Conservation (phyloP, 2,797 vertebrate genomes). For the Varecia variegata region DNA sequence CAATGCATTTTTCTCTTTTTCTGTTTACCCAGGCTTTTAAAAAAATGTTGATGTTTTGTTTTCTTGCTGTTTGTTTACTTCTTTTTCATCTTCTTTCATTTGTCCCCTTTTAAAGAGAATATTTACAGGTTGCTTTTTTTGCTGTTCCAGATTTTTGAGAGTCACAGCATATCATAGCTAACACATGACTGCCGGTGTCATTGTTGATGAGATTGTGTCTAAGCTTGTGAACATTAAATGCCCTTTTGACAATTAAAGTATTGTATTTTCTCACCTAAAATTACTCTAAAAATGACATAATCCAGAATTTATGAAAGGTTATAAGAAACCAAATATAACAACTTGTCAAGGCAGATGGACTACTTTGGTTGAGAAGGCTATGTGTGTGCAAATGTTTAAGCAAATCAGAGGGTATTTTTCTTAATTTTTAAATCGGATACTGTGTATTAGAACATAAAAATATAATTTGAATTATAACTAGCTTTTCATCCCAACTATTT, state of each 20-base stretch:
- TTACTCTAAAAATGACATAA: conserved; percentile 72
- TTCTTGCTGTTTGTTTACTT: neutral
- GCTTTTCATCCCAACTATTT: conserved; percentile 61
- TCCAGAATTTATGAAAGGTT: conserved; percentile 80
- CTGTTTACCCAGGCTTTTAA: conserved; percentile 54
- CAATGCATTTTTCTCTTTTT: neutral
- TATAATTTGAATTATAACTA: conserved; percentile 66
- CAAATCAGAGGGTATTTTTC: conserved; percentile 74
- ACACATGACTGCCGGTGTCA: neutral
- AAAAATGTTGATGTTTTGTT: neutral
- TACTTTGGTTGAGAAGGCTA: conserved; percentile 74
- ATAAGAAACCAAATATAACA: conserved; percentile 78
- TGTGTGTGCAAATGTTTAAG: conserved; percentile 75
- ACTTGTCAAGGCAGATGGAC: conserved; percentile 83
- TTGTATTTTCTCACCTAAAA: conserved; percentile 74
- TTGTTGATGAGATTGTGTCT: conserved; percentile 24
- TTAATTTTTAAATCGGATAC: conserved; percentile 73
- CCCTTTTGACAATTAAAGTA: conserved; percentile 68
- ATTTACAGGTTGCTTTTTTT: conserved; percentile 22
- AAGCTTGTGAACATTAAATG: conserved; percentile 60
- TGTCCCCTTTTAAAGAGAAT: conserved; percentile 59
- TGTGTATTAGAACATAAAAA: conserved; percentile 69
- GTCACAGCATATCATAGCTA: conserved; percentile 48
- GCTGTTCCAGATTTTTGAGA: neutral
- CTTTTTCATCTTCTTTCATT: conserved; percentile 27